Evolutionary conservation across 2,888 invertebrate species (phyloP).

Genomic region (Clepsis dumicolana): DNA sequence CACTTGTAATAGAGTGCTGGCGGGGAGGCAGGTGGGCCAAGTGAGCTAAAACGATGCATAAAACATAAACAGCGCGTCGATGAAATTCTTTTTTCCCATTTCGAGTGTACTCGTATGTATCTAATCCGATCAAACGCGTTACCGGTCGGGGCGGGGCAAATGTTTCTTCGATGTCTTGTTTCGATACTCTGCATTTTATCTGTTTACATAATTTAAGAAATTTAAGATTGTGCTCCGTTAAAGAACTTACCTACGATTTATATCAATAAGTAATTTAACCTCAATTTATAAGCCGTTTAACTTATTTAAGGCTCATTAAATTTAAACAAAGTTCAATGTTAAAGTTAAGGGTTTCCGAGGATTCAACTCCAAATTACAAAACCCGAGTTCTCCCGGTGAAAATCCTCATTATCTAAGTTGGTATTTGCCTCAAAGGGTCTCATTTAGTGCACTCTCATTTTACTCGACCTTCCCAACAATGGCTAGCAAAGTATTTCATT

Average conservation of each 20-base stretch:
- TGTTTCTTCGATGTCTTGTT: slow-evolving; percentile 19
- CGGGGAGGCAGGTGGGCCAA: slow-evolving; percentile 48
- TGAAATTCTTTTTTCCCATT: slow-evolving; percentile 35
- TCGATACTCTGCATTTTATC: slow-evolving; percentile 1
- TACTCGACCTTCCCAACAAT: slow-evolving; percentile 48
- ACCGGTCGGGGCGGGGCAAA: slow-evolving; percentile 11
- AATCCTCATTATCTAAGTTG: slow-evolving; percentile 51
- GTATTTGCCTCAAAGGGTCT: slow-evolving; percentile 49
- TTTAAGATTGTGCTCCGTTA: background rate
- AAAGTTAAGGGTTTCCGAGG: slow-evolving; percentile 43
- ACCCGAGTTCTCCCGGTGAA: slow-evolving; percentile 48
- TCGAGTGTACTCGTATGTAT: slow-evolving; percentile 35
- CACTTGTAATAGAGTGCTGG: slow-evolving; percentile 71
- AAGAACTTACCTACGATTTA: background rate
- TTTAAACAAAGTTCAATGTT: slow-evolving; percentile 45
- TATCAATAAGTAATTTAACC: background rate
- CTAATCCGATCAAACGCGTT: slow-evolving; percentile 36
- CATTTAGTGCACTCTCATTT: slow-evolving; percentile 52
- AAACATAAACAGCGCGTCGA: slow-evolving; percentile 45
- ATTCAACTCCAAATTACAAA: slow-evolving; percentile 45
- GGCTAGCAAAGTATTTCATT: slow-evolving; percentile 54
- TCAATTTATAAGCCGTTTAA: slow-evolving; percentile 6
- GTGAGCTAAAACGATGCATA: slow-evolving; percentile 52
- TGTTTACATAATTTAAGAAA: background rate
- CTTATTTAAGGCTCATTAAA: slow-evolving; percentile 34